phyloP scores from a whole-genome alignment of 2,888 invertebrate genomes.

The Diaphora mendica region DNA sequence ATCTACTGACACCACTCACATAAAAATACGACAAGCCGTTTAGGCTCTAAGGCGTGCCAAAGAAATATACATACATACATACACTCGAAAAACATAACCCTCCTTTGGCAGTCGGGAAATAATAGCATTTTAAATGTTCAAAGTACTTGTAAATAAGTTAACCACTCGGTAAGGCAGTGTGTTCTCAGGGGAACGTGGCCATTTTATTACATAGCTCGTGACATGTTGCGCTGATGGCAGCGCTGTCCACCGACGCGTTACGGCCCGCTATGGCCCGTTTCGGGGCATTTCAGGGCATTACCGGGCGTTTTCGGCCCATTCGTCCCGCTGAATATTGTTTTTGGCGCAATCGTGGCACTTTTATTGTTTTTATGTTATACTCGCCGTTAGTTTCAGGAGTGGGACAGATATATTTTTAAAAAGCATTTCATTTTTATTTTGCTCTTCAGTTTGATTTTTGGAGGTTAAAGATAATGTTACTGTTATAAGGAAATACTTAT shows the following conservation, averaged over 20 bases:
- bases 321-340: constrained; percentile 59
- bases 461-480: constrained; percentile 4
- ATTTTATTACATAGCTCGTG: constrained; percentile 61
- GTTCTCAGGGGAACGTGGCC: constrained; percentile 34
- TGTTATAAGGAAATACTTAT: not conserved
- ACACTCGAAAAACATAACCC: too few species aligned
- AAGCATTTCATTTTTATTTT: constrained; percentile 36
- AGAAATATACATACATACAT: too few species aligned
- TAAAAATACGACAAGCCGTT: too few species aligned
- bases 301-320: constrained; percentile 54
- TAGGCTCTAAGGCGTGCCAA: too few species aligned
- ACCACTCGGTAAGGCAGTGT: constrained; percentile 4
- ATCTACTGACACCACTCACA: too few species aligned
- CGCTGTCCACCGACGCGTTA: constrained; percentile 52
- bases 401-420: constrained; percentile 39
- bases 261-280: constrained; percentile 49
- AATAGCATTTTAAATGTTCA: not conserved
- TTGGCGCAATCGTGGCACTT: constrained; percentile 52
- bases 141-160: constrained; percentile 20
- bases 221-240: constrained; percentile 62
- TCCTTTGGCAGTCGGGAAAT: too few species aligned
- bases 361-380: constrained; percentile 56
- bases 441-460: constrained; percentile 9
- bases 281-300: constrained; percentile 44
- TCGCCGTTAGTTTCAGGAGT: constrained; percentile 43